Base-by-base conservation (phyloP, 2,888 invertebrate genomes). In the Plebejus anna region DNA sequence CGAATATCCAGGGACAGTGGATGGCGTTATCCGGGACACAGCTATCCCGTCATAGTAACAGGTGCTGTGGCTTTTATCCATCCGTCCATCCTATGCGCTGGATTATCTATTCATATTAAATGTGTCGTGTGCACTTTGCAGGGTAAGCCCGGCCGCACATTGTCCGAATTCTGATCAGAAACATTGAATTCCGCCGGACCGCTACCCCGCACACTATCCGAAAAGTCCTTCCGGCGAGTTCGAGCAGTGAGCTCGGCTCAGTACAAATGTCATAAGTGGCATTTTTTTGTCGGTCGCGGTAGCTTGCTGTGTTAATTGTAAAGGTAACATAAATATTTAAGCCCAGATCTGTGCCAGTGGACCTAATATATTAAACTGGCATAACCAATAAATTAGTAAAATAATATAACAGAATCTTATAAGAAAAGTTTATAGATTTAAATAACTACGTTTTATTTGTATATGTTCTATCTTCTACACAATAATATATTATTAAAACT, bases 31-130 rank as follows among this genome's bases (percentile, higher is more conserved):
- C 61, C 28, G 61, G 28, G 28, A 61, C 61, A 32, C 61, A 36
- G 32, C 13, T 66, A 66, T 66, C 66, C 36, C 66, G 66, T 66
- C 66, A 36, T 32, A 6, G 66, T 32, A 66, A 66, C 66, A 66
- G 66, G 66, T 66, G 66, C 66, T 66, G 66, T 32, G 66, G 66
- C 32, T 66, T 66, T 66, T 36, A 32, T 66, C 36, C 36, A 1
- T 66, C 66, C 66, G 32, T 66, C 66, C 66, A 5, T 36, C 32
- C 32, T 32, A 66, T 16, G 13, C 1, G 11, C 61, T 28, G 28
- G 66, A 22, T 66, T 66, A 66, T 66, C 66, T 36, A 66, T 32
- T 66, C 28, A 36, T 66, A 9, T 61, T 59, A 51, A 2, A 13
- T 51, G 7, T 59, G n/a, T 59, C n/a, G 6, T 59, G 22, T 59